A percentile compares a stretch with the other conserved stretches of the same genome.
phyloP scores from a whole-genome alignment of 2,113 vertebrate species.

The Microcebus griseorufus region DNA sequence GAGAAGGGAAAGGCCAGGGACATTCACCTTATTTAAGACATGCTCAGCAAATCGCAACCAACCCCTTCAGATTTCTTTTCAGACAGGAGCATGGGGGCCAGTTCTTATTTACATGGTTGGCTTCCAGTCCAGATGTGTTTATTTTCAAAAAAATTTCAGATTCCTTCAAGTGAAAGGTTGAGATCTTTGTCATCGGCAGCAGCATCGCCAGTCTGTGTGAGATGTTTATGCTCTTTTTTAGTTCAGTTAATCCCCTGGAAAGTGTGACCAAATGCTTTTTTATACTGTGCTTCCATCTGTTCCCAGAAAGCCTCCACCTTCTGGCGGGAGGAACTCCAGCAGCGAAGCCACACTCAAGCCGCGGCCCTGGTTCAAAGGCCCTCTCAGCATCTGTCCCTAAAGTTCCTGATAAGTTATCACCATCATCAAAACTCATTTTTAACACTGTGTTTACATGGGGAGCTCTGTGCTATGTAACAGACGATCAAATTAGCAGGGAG shows the following conservation, averaged over 20 bases:
- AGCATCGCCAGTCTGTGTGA: neutral
- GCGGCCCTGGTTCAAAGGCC: neutral
- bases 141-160: slow-evolving; percentile 66
- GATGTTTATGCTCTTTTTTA: slow-evolving; percentile 34
- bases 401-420: neutral
- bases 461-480: neutral
- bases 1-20: neutral
- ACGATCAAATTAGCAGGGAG: neutral
- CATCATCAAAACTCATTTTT: neutral
- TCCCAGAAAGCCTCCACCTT: neutral
- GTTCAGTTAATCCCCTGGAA: slow-evolving; percentile 64
- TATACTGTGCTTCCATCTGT: neutral
- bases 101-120: slow-evolving; percentile 30
- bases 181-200: neutral
- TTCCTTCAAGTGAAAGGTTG: slow-evolving; percentile 77
- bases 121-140: slow-evolving; percentile 63
- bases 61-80: slow-evolving; percentile 37
- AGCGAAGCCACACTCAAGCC: neutral
- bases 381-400: neutral
- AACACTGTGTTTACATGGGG: neutral
- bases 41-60: slow-evolving; percentile 1
- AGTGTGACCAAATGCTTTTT: slow-evolving; percentile 47
- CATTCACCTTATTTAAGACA: neutral
- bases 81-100: neutral
- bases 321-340: neutral